These are phyloP conservation scores for Sardinella longiceps DNA, from an alignment of 2,797 vertebrate genomes.

Conservation along the genomic window DNA sequence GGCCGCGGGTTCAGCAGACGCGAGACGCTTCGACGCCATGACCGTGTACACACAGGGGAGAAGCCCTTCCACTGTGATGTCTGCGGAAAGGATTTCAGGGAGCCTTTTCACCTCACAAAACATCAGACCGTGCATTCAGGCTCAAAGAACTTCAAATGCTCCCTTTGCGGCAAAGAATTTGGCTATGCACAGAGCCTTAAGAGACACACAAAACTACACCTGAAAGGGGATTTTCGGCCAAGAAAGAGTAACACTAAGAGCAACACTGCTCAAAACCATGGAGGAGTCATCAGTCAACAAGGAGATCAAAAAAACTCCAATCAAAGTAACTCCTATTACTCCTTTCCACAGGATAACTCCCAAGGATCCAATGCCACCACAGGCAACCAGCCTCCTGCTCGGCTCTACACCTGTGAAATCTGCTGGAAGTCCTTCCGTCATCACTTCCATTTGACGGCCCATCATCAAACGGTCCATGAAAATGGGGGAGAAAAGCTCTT, in stretches of 20 bases:
- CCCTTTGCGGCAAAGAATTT: slow-evolving; percentile 90
- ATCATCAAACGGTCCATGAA: slow-evolving; percentile 88
- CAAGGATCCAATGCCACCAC: slow-evolving; percentile 69
- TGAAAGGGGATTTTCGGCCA: slow-evolving; percentile 74
- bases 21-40: slow-evolving; percentile 89
- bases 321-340: slow-evolving; percentile 71
- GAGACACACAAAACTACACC: slow-evolving; percentile 88
- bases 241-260: slow-evolving; percentile 66
- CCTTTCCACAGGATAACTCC: slow-evolving; percentile 78
- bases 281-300: slow-evolving; percentile 62
- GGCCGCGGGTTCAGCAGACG: slow-evolving; percentile 87
- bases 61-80: slow-evolving; percentile 90
- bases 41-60: slow-evolving; percentile 91
- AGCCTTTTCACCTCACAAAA: slow-evolving; percentile 94
- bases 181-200: slow-evolving; percentile 94
- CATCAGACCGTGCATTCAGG: slow-evolving; percentile 93
- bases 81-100: slow-evolving; percentile 90
- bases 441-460: slow-evolving; percentile 85
- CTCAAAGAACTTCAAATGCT: slow-evolving; percentile 91
- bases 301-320: slow-evolving; percentile 64
- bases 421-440: slow-evolving; percentile 93
- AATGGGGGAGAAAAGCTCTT: slow-evolving; percentile 84
- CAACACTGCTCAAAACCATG: slow-evolving; percentile 62
- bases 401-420: slow-evolving; percentile 85
- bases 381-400: slow-evolving; percentile 68